These are phyloP conservation scores for Acleris holmiana DNA, from an alignment of 2,888 invertebrate genomes.

Conservation along the genomic window DNA sequence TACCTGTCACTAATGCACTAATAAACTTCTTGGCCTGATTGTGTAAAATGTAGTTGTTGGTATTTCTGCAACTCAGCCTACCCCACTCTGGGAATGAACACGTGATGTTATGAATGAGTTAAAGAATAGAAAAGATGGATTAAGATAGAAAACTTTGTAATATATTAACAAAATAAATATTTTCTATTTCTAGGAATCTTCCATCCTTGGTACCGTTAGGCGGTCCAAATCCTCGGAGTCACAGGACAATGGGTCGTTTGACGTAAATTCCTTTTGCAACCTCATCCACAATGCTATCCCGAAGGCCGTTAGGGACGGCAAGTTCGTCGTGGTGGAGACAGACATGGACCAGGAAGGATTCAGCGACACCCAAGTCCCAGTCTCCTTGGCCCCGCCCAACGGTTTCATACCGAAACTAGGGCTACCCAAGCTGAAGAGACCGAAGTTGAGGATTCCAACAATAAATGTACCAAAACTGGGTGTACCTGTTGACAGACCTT, in stretches of 20 bases:
- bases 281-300: conserved; percentile 71
- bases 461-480: conserved; percentile 56
- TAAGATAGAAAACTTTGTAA: not conserved
- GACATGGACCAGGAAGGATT: conserved; percentile 60
- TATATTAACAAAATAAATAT: not conserved
- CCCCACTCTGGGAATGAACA: too few species aligned
- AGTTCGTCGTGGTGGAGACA: conserved; percentile 57
- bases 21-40: too few species aligned
- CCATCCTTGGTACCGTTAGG: conserved; percentile 35
- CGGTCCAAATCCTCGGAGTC: conserved; percentile 37
- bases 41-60: too few species aligned
- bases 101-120: too few species aligned
- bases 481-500: conserved; percentile 34
- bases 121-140: too few species aligned
- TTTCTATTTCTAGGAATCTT: conserved; percentile 17
- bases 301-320: conserved; percentile 67
- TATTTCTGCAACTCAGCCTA: too few species aligned
- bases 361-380: conserved; percentile 60
- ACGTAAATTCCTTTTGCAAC: conserved; percentile 66
- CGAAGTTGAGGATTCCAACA: conserved; percentile 60
- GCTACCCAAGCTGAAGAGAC: conserved; percentile 55
- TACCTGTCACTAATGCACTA: too few species aligned
- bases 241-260: conserved; percentile 46
- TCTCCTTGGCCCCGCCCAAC: conserved; percentile 62
- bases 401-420: conserved; percentile 58